Evolutionary conservation across 2,797 vertebrate species (phyloP), one percentile per base, ranked within the genome.

Genomic region (Vespertilio murinus): DNA sequence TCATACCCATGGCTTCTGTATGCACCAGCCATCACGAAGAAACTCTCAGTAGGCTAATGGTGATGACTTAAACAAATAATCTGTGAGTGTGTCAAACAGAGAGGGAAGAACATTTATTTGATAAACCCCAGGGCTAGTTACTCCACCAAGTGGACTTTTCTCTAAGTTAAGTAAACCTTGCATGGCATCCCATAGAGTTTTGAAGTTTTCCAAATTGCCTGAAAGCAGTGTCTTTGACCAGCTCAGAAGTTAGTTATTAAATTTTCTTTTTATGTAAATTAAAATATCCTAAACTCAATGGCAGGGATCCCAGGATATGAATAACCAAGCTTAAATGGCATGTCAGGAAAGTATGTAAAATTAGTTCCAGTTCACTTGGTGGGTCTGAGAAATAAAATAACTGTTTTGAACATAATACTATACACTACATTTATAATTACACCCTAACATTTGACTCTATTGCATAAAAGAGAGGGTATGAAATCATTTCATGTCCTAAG

Each of bases 191-290:
- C n/a, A 52, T 22, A 12, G 10, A 54, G 16, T 42, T 47, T 40
- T 61, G 77, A 96, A 92, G n/a, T 69, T 47, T 90, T 90, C 67
- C 94, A 92, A 89, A 94, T 80, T 82, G 85, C 59, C 82, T 92
- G 78, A 86, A 92, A 94, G 75, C 47, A 23, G 13, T 82, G 78
- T 88, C 90, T 61, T n/a, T 59, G 67, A 40, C 94, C 73, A 88
- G 67, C 65, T 84, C 42, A 69, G 86, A 69, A 90, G 71, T 81
- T 0, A 33, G 8, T 67, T 38, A 67, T 86, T 67, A 93, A 20
- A 4, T 38, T 38, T 80, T 35, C 67, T 93, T 91, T 92, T 64
- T 38, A 2, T 3, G 42, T 17, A 38, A 45, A 35, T 6, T 33
- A 52, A 65, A 85, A 94, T 30, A 88, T 87, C 23, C 59, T 91